Percentiles rank a stretch among this genome's conserved stretches.
Evolutionary conservation across 2,888 invertebrate species (phyloP).

Genomic region (Prosopocoilus inquinatus): DNA sequence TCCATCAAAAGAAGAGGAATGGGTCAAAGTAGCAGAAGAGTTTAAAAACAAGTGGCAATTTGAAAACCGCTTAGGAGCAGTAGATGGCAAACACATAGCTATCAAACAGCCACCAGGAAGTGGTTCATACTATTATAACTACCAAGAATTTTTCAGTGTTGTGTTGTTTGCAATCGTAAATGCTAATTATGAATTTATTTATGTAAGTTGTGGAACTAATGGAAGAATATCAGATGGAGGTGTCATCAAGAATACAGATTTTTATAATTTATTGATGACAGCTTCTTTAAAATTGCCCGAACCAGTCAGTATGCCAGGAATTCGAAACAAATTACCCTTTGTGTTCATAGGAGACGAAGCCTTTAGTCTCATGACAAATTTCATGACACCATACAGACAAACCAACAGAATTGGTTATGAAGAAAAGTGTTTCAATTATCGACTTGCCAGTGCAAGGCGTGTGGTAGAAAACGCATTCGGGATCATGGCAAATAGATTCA

Average conservation of each 20-base stretch:
- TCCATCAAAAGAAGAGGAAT: conserved; percentile 10
- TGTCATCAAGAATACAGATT: conserved; percentile 4
- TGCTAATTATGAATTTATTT: conserved; percentile 8
- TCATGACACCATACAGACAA: background rate
- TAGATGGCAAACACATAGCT: conserved; percentile 26
- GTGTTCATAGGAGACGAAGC: conserved; percentile 10
- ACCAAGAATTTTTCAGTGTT: conserved; percentile 1
- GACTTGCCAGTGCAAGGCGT: conserved; percentile 20
- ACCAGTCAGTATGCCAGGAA: conserved; percentile 7
- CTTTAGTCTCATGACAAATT: conserved; percentile 1
- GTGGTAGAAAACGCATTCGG: conserved; percentile 30
- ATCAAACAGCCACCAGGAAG: conserved; percentile 1
- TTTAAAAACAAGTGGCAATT: conserved; percentile 27
- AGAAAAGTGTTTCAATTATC: background rate
- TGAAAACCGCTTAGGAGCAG: conserved; percentile 19
- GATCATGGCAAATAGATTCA: conserved; percentile 27
- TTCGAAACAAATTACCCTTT: conserved; percentile 4
- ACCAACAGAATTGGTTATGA: conserved; percentile 1
- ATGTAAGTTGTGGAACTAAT: conserved; percentile 6
- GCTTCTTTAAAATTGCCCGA: conserved; percentile 6
- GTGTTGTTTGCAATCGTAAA: conserved; percentile 5
- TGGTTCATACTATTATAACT: conserved; percentile 5
- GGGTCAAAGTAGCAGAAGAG: conserved; percentile 18
- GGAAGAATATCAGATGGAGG: conserved; percentile 11
- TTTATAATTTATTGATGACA: conserved; percentile 8